Evolutionary conservation across 2,888 invertebrate species (phyloP).

Genomic region (Rhagophthalmus giganteus): DNA sequence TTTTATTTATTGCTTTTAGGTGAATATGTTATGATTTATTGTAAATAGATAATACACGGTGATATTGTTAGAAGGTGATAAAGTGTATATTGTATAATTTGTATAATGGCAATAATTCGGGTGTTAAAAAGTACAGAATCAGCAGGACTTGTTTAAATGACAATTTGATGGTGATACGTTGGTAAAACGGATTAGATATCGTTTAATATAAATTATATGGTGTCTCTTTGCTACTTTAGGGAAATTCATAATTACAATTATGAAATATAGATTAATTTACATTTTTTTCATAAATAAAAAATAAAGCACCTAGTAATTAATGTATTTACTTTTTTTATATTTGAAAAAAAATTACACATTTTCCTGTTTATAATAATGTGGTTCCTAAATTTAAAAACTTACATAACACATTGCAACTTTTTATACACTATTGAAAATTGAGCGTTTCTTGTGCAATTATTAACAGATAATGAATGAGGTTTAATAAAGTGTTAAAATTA

Average conservation of each 20-base stretch:
- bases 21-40: constrained; percentile 16
- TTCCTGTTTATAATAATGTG: no score
- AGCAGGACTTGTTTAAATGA: constrained; percentile 43
- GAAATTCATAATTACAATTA: constrained; percentile 45
- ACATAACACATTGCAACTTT: no score
- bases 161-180: constrained; percentile 32
- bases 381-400: no score
- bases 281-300: constrained; percentile 71
- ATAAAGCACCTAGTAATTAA: constrained; percentile 54
- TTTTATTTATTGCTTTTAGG: constrained; percentile 23
- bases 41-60: constrained; percentile 28
- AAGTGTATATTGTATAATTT: constrained; percentile 43
- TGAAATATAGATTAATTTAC: constrained; percentile 65
- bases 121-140: constrained; percentile 31
- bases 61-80: constrained; percentile 39
- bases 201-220: constrained; percentile 43
- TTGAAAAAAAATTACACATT: no score
- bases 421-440: no score
- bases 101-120: constrained; percentile 45
- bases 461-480: no score
- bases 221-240: constrained; percentile 46
- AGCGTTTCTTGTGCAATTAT: no score
- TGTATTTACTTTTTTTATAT: constrained; percentile 2
- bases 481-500: no score
- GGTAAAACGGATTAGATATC: constrained; percentile 47